A percentile compares a stretch with the other conserved stretches of the same genome.
These are phyloP conservation scores for Hirtodrosophila cameraria DNA, from an alignment of 2,888 invertebrate genomes.

Conservation along the genomic window DNA sequence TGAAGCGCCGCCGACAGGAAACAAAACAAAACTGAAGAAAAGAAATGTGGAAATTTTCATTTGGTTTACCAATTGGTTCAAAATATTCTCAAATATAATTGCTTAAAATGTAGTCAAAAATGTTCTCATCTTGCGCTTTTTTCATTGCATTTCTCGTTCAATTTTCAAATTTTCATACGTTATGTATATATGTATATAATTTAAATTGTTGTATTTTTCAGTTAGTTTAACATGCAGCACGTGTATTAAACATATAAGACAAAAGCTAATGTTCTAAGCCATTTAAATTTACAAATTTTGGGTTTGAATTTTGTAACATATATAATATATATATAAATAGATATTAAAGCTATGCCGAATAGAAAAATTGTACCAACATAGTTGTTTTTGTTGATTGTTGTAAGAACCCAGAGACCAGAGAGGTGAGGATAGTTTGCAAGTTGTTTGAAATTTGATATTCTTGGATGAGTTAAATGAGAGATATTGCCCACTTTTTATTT, in stretches of 20 bases:
- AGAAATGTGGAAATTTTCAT: constrained; percentile 56
- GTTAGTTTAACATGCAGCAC: constrained; percentile 57
- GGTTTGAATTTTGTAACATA: constrained; percentile 2
- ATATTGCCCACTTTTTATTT: too few species aligned
- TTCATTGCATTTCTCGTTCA: constrained; percentile 40
- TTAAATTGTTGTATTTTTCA: constrained; percentile 6
- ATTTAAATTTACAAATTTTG: constrained; percentile 8
- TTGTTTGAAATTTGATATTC: constrained; percentile 12
- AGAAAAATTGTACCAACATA: constrained; percentile 23
- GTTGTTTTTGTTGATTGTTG: not conserved
- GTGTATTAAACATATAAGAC: constrained; percentile 50
- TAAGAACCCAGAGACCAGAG: constrained; percentile 40
- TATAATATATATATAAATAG: not conserved
- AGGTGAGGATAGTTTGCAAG: constrained; percentile 37
- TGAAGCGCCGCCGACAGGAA: constrained; percentile 65
- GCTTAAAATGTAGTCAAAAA: constrained; percentile 12
- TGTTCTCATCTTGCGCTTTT: constrained; percentile 29
- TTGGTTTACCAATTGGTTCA: constrained; percentile 14
- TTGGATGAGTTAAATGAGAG: constrained; percentile 39
- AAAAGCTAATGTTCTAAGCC: constrained; percentile 32
- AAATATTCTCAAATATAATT: constrained; percentile 1
- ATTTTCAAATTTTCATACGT: not conserved
- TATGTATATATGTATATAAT: not conserved
- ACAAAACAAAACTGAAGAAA: constrained; percentile 24
- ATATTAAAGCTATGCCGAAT: constrained; percentile 24